phyloP scores from a whole-genome alignment of 2,797 vertebrate species.

The Malacoctenus gilli region DNA sequence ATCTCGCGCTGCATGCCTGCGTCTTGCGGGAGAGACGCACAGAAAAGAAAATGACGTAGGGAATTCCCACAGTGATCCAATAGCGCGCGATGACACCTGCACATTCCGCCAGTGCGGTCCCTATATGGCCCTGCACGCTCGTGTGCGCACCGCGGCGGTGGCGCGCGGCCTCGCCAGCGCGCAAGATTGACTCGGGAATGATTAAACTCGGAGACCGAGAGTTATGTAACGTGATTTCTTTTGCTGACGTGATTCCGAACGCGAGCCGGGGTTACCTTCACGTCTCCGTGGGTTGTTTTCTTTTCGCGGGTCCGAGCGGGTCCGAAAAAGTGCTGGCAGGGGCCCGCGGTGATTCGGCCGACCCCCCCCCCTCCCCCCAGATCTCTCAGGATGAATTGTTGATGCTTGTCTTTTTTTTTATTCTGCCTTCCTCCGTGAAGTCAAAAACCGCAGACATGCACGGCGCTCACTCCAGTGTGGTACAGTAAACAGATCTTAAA shows the following conservation, averaged over 20 bases:
- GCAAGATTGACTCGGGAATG: conserved; percentile 17
- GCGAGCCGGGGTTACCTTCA: conserved; percentile 52
- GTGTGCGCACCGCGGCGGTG: conserved; percentile 41
- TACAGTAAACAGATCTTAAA: too few relatives aligned
- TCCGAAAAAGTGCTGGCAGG: conserved; percentile 4
- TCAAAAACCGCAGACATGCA: too few relatives aligned
- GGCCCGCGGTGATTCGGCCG: conserved; percentile 22
- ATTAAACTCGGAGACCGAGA: conserved; percentile 53
- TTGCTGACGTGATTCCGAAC: conserved; percentile 53
- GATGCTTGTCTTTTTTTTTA: too few relatives aligned
- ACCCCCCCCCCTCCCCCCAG: too few relatives aligned
- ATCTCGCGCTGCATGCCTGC: conserved; percentile 26
- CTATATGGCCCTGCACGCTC: conserved; percentile 43
- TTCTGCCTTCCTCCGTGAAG: too few relatives aligned
- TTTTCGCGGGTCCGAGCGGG: too few relatives aligned
- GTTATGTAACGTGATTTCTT: conserved; percentile 69
- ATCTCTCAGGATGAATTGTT: too few relatives aligned
- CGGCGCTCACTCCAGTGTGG: too few relatives aligned
- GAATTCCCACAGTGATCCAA: conserved; percentile 81
- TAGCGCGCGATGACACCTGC: conserved; percentile 67
- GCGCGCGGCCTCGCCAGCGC: conserved; percentile 44
- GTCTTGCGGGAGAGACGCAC: conserved; percentile 45
- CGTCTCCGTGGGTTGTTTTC: background rate
- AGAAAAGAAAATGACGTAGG: conserved; percentile 75
- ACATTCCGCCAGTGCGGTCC: conserved; percentile 56